Percentiles rank a stretch among this genome's conserved stretches.
These are phyloP conservation scores for Asarcornis scutulata DNA, from an alignment of 2,113 vertebrate genomes.

Conservation along the genomic window DNA sequence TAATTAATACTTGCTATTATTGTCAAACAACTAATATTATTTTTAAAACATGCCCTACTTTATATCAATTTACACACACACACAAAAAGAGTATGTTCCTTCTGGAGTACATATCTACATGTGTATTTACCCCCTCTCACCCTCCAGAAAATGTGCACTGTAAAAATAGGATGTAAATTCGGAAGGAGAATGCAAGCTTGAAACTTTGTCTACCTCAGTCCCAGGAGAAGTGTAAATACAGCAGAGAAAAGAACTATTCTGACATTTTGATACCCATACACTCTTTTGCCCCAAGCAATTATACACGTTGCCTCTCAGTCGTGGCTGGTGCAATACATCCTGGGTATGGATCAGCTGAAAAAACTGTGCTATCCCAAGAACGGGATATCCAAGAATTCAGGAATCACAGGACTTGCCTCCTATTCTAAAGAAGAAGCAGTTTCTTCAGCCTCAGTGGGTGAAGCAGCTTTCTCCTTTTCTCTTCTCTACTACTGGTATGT, in stretches of 20 bases:
- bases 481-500: not conserved
- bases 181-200: not conserved
- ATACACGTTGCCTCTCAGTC: accelerated
- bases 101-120: not conserved
- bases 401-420: not conserved
- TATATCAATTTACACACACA: not conserved
- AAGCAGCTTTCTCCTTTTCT: not conserved
- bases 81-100: not conserved
- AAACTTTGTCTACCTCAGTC: not conserved
- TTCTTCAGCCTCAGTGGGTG: accelerated
- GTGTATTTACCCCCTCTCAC: not conserved
- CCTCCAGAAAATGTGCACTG: not conserved
- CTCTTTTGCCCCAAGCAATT: not conserved
- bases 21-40: not conserved
- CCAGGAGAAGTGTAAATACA: not conserved
- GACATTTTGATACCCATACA: not conserved
- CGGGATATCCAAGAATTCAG: not conserved
- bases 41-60: not conserved
- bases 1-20: not conserved
- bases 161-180: not conserved
- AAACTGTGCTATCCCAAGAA: not conserved
- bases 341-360: not conserved
- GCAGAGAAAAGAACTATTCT: not conserved
- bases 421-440: not conserved
- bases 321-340: accelerated